Base-by-base conservation (phyloP, 35 echinoderm and acorn worm genomes). In the Strongylocentrotus purpuratus region DNA sequence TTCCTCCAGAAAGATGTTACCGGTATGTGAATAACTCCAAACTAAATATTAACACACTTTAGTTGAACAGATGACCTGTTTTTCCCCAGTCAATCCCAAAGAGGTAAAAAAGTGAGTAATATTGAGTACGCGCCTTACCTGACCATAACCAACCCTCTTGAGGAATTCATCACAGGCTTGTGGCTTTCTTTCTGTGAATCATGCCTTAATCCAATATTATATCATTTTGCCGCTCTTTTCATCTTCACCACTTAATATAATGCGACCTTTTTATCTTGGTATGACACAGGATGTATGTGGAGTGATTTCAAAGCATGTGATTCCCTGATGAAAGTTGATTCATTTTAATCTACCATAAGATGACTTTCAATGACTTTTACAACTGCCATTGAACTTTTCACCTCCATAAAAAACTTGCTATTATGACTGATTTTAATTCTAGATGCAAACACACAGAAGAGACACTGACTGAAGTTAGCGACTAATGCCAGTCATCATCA, bases 181-280 rank as follows among this genome's bases (percentile, higher is more conserved):
- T 78, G 65, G 65, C 28, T 78, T 78, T 78, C 28, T 78, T 78
- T 78, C 28, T 28, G 5, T 78, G 65, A 78, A 78, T 78, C 65
- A 78, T 78, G 20, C 65, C 65, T 78, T n/a, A 78, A 78, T 78
- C 28, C 65, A 78, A 78, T 78, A n/a, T 78, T 78, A 78, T 78
- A 78, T 78, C 65, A 78, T 78, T 78, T 78, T 78, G 65, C 28
- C 28, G n/a, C 65, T 28, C 65, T n/a, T 78, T 78, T 28, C 18
- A 78, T 78, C 65, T n/a, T 78, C 65, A 78, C 65, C 65, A 78
- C 20, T 28, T 22, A 22, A 22, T 5, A 70, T 70, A 70, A 20
- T 70, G 61, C 61, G 22, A 22, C 61, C 61, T 70, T 25, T 70
- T 70, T 70, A 70, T 70, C 61, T 78, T 28, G 25, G 28, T 78